Base-by-base conservation (phyloP, 2,797 vertebrate species). In the Gymnothorax javanicus region DNA sequence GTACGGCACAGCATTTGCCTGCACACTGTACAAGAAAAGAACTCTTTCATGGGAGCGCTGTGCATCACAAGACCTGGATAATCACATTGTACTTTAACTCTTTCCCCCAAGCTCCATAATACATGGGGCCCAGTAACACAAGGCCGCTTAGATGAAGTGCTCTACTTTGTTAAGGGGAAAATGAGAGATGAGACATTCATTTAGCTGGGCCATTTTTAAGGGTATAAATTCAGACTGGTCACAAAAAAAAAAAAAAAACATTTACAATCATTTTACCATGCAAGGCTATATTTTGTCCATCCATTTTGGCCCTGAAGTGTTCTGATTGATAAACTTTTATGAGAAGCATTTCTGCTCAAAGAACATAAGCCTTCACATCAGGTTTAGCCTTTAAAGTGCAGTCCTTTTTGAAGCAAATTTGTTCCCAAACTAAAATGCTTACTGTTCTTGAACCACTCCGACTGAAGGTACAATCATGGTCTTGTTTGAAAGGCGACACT, bases 21-120 rank as follows among this genome's bases (percentile, higher is more conserved):
- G 89, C 87, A 88, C 71, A 57, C 87, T 87, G 87, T 89, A 50
- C 81, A 91, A 92, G 89, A 95, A 95, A 94, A 90, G 90, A 86
- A 50, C 86, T 89, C 92, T 94, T 95, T 95, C 94, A 95, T 94
- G 88, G 20, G 86, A 73, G 60, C n/a, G 90, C 89, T 91, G 90
- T 52, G 90, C 92, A 94, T 96, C 96, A 96, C 96, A 96, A 96
- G 95, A 94, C 89, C 89, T 87, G 88, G 93, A 95, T 96, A 95
- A 96, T 95, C 94, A 93, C 92, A 93, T 93, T 94, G 90, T 64
- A 86, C 88, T 71, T 92, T 87, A 93, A 93, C 93, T 92, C 90
- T 92, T 90, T 89, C 87, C 85, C 52, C 27, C 7, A 57, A 11
- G 6, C 43, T 27, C 13, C n/a, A 56, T 50, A 23, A 52, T 12